A percentile compares a stretch with the other conserved stretches of the same genome.
Conservation (phyloP, 2,113 vertebrate genomes). For the Oplegnathus fasciatus region DNA sequence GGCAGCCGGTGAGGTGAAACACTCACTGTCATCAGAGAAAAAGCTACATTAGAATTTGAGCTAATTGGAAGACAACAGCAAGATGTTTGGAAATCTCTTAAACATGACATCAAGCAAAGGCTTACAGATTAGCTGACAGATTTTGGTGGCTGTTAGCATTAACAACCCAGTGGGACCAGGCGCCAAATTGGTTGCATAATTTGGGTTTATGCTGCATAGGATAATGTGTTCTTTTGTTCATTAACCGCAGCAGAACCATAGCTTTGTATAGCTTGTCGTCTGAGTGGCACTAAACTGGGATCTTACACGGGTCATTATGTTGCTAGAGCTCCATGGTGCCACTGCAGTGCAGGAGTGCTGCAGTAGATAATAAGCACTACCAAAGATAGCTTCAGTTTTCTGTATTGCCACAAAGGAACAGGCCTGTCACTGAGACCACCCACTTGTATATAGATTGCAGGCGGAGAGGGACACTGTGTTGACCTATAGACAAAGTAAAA, state of each 20-base stretch:
- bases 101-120: background rate
- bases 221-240: background rate
- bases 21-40: background rate
- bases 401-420: constrained; percentile 8
- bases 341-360: constrained; percentile 27
- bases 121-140: background rate
- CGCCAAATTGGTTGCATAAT: constrained; percentile 21
- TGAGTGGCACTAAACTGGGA: constrained; percentile 17
- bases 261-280: constrained; percentile 16
- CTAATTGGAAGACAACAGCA: constrained; percentile 15
- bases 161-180: background rate
- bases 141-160: background rate
- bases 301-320: constrained; percentile 32
- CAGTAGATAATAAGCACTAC: constrained; percentile 26
- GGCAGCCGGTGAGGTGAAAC: constrained; percentile 12
- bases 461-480: background rate
- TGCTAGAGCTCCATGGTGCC: background rate
- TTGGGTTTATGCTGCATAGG: background rate
- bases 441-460: constrained; percentile 3
- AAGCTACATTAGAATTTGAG: background rate
- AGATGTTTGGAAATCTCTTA: constrained; percentile 9
- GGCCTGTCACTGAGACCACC: constrained; percentile 15
- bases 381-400: constrained; percentile 19
- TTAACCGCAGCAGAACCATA: background rate
- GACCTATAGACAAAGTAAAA: constrained; percentile 4